Evolutionary conservation across 30 jellyfish, hydroid and myxozoan species (phyloP), one percentile per base, ranked within the genome.

Genomic region (Phacellophora camtschatica): DNA sequence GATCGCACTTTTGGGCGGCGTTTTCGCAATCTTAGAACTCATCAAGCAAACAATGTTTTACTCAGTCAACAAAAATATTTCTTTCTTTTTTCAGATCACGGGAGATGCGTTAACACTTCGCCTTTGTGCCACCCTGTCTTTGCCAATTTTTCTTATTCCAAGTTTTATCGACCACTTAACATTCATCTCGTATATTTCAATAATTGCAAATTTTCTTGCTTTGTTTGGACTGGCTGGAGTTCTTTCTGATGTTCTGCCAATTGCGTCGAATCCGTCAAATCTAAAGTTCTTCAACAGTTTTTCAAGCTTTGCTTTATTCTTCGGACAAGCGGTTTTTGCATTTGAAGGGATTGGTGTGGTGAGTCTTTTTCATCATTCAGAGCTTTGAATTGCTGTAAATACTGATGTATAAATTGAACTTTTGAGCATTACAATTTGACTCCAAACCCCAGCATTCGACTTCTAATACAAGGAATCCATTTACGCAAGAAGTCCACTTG

Each of bases 281-380:
- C 81, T 66, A 23, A 85, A 85, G 19, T 77, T 28, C 19, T 31
- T 65, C 31, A 57, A 46, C 61, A 48, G 61, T 27, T 46, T 74
- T 32, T 64, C 86, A 1, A 73, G 23, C 27, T 41, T 70, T 46
- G 87, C 93, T 5, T 49, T 88, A 35, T 88, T 82, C 59, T 88
- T 88, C 45, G 97, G 97, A 4, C 92, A 72, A 46, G 62, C 97
- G 11, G 93, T 88, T 0, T 88, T 88, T 51, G 97, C 97, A 8
- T 88, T 88, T 53, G 95, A 88, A 71, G 97, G 97, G 81, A 81
- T 88, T 45, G 97, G 95, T 3, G 97, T 88, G 59, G 97, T 88
- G 64, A 79, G 94, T 57, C 2, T 36, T 42, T 9, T 34, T 25
- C 53, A 3, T 30, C 11, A 10, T 24, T 23, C n/a, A 12, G 20